Base-by-base conservation (phyloP, 2,888 invertebrate genomes). In the Acanthosepion esculentum region DNA sequence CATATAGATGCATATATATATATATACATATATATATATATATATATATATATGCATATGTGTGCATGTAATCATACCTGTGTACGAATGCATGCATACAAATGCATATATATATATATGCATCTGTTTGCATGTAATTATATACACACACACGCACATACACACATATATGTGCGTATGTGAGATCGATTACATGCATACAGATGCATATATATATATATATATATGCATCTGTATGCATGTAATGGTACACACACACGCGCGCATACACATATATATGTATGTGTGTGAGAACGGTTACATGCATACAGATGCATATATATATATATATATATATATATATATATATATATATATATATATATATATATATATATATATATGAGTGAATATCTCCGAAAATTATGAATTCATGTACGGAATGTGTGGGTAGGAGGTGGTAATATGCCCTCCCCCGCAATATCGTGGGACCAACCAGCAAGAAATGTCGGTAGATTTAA, bases 401-500 rank as follows among this genome's bases (percentile, higher is more conserved):
- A 33, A n/a, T 41, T 78, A 33, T 78, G n/a, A n/a, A 15, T 33
- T 15, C 12, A 33, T 78, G 78, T 78, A n/a, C 3, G 78, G 29
- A n/a, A 8, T 78, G 29, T n/a, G 10, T 10, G 26, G 29, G 20
- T 1, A 29, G 64, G 26, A 78, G 78, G n/a, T 29, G 78, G 1
- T n/a, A 29, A n/a, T 1, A 29, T 15, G 78, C n/a, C 78, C 78
- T 78, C 78, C 78, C 78, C 78, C 78, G 78, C 78, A 78, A 78
- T n/a, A 78, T 78, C 78, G 78, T 78, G 78, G 78, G 78, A 78
- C 78, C 78, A 78, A 78, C 78, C 78, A 15, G 78, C 78, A 78
- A n/a, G 78, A 78, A 78, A 33, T 78, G 78, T 78, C 78, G 78
- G 78, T 78, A 78, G n/a, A 78, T 78, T 78, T 78, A 78, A 78